Evolutionary conservation across 2,888 invertebrate genomes (phyloP), one percentile per base, ranked within the genome.

Genomic region (Cylloceria caligata): DNA sequence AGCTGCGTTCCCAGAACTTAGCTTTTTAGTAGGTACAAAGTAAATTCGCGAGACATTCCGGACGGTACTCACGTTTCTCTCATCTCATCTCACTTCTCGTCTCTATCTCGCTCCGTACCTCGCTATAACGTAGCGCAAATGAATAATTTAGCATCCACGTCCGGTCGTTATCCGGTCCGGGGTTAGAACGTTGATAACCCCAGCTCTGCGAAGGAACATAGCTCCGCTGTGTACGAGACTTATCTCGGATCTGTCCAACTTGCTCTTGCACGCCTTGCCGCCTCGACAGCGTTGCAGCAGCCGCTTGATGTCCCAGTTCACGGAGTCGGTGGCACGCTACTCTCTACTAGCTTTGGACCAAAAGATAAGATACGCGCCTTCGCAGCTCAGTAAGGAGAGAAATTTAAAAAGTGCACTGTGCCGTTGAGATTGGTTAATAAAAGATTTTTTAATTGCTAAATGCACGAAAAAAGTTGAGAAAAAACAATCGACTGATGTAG

Each of bases 121-220:
- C 65, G 71, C 72, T 77, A 80, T 85, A 82, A 83, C 76, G 72
- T 76, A 73, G 68, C 71, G 83, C 81, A 90, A 90, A 91, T 90
- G 91, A 91, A 92, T 92, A 91, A 91, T 91, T 91, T 89, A 90
- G 87, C 88, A 87, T 89, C 88, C 88, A 75, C 75, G 88, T 89
- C 89, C 88, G 90, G 90, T 89, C 88, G 87, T 83, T 83, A 83
- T 83, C 79, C 82, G 78, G 75, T 76, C 74, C 73, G 42, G 80
- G 87, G 89, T 85, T 87, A 87, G 87, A 86, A 86, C 87, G 87
- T 88, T 90, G 91, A 91, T 91, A 91, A 91, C 90, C 91, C 83
- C 85, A 65, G 49, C 71, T 76, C 65, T 34, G 78, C 71, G 67
- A 36, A 55, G 36, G 60, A 72, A 69, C 60, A 73, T 27, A 24